These are phyloP conservation scores for Trichonephila clavipes DNA, from an alignment of 1,140 invertebrate species.

Conservation along the genomic window DNA sequence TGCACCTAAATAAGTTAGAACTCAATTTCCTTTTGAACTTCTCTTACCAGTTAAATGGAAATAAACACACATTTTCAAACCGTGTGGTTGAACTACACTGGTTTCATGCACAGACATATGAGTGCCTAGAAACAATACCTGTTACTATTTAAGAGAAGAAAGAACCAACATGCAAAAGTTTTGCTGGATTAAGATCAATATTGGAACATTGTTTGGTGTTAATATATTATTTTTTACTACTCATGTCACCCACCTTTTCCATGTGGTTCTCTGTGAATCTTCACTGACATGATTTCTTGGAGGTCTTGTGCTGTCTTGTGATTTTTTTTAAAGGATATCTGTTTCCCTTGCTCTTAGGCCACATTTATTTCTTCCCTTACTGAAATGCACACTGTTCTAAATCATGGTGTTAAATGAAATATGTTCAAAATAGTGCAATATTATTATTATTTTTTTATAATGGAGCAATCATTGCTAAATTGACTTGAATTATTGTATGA, in stretches of 20 bases:
- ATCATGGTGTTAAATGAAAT: neutral
- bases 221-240: constrained; percentile 24
- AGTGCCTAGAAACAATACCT: constrained; percentile 70
- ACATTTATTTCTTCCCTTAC: neutral
- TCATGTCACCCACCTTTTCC: constrained; percentile 10
- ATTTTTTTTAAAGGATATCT: neutral
- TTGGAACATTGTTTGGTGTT: constrained; percentile 11
- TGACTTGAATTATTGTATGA: too few relatives aligned
- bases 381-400: neutral
- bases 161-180: neutral
- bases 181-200: constrained; percentile 17
- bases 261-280: constrained; percentile 17
- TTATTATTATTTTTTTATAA: neutral
- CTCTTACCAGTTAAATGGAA: neutral
- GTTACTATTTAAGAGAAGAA: constrained; percentile 51
- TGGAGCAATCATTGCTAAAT: too few relatives aligned
- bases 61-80: constrained; percentile 10
- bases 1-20: constrained; percentile 65
- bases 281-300: neutral
- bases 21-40: constrained; percentile 29
- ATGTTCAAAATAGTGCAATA: neutral
- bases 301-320: neutral
- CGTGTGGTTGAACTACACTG: constrained; percentile 26
- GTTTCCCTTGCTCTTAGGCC: neutral
- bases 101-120: constrained; percentile 64